Evolutionary conservation across 2,797 vertebrate genomes (phyloP).

Genomic region (Bryconaethiops microstoma): DNA sequence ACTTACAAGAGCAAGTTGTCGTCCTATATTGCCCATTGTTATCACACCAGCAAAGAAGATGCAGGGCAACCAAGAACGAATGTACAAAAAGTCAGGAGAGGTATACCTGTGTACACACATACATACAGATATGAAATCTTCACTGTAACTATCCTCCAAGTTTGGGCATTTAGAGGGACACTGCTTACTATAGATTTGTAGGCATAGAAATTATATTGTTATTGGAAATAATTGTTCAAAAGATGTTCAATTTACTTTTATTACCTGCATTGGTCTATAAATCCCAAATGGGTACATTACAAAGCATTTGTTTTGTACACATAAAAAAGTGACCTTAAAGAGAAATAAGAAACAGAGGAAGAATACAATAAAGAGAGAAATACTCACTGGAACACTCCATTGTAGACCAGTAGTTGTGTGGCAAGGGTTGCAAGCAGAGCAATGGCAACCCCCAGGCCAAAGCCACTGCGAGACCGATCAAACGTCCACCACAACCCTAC

Average conservation of each 20-base stretch:
- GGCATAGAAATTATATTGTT: too few species aligned
- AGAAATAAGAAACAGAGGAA: background rate
- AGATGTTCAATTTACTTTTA: too few species aligned
- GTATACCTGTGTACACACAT: conserved; percentile 81
- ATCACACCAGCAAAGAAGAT: conserved; percentile 98
- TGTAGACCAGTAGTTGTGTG: conserved; percentile 93
- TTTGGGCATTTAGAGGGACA: too few species aligned
- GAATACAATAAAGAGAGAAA: background rate
- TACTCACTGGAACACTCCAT: conserved; percentile 94
- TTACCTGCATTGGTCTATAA: background rate
- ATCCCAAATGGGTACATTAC: background rate
- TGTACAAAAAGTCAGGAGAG: conserved; percentile 93
- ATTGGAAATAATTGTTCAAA: too few species aligned
- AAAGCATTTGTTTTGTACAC: background rate
- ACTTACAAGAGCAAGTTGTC: conserved; percentile 92
- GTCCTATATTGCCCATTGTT: conserved; percentile 96
- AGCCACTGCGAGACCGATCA: conserved; percentile 91
- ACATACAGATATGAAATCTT: background rate
- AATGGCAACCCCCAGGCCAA: conserved; percentile 89
- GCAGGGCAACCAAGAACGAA: conserved; percentile 95
- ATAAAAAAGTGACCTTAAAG: background rate
- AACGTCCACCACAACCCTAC: conserved; percentile 97
- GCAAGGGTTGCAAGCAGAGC: conserved; percentile 89
- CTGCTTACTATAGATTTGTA: too few species aligned
- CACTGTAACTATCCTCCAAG: background rate